These are phyloP conservation scores for Flabesymbios commensalis DNA, from an alignment of 2,888 invertebrate genomes.

Conservation along the genomic window DNA sequence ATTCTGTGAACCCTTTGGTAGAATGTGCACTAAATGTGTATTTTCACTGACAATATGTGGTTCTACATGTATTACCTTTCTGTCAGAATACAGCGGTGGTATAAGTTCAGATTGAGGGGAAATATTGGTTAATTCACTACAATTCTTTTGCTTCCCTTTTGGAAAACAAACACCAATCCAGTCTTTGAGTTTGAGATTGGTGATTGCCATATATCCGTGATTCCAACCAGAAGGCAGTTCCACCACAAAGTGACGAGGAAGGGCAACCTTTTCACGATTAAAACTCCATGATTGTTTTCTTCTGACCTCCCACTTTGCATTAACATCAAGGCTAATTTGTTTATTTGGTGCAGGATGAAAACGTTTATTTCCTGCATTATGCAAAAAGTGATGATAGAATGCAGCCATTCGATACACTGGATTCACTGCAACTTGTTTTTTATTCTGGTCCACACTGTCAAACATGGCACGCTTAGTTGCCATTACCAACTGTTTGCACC, in stretches of 20 bases:
- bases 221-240: background rate
- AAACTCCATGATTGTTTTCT: conserved; percentile 30
- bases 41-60: background rate
- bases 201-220: too few species aligned
- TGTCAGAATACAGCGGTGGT: conserved; percentile 25
- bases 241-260: background rate
- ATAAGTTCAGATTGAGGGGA: conserved; percentile 28
- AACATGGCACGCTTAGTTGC: conserved; percentile 80
- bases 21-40: conserved; percentile 4
- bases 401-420: conserved; percentile 39
- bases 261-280: too few species aligned
- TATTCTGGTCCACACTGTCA: conserved; percentile 72
- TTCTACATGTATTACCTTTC: conserved; percentile 21
- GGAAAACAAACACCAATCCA: conserved; percentile 31
- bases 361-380: conserved; percentile 42
- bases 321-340: conserved; percentile 19
- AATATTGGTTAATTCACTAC: conserved; percentile 23
- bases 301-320: conserved; percentile 29
- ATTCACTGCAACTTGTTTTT: conserved; percentile 59
- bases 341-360: conserved; percentile 19
- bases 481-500: conserved; percentile 84
- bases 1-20: too few species aligned
- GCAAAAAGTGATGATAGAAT: conserved; percentile 52
- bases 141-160: conserved; percentile 5
- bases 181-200: too few species aligned